These are phyloP conservation scores for Xiphorhynchus elegans DNA, from an alignment of 2,113 vertebrate species.

Conservation along the genomic window DNA sequence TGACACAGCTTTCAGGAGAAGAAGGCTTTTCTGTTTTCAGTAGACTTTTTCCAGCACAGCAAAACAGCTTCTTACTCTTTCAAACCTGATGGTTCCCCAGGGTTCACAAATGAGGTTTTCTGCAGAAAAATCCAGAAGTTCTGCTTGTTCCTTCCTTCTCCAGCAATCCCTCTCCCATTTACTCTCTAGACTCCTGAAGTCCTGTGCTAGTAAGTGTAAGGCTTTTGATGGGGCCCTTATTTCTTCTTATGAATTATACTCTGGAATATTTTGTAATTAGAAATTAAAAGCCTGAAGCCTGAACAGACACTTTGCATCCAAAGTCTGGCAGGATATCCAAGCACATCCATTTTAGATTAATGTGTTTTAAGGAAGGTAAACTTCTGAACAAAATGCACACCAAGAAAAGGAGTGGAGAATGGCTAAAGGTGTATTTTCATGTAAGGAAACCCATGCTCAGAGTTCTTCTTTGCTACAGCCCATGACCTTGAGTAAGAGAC, in stretches of 20 bases:
- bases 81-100: background rate
- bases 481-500: background rate
- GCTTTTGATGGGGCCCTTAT: background rate
- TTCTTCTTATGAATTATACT: background rate
- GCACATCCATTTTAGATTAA: background rate
- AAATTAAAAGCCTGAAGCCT: background rate
- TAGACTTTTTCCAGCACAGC: background rate
- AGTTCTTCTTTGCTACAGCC: background rate
- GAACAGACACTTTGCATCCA: background rate
- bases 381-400: background rate
- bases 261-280: background rate
- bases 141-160: background rate
- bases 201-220: background rate
- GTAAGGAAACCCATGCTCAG: background rate
- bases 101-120: background rate
- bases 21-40: background rate
- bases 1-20: background rate
- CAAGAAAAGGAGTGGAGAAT: background rate
- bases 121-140: background rate
- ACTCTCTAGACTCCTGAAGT: background rate
- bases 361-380: background rate
- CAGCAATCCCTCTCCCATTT: background rate
- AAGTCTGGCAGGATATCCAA: background rate
- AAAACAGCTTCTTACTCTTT: background rate
- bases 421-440: background rate